phyloP scores from a whole-genome alignment of 2,113 vertebrate genomes.

The Turnix velox region DNA sequence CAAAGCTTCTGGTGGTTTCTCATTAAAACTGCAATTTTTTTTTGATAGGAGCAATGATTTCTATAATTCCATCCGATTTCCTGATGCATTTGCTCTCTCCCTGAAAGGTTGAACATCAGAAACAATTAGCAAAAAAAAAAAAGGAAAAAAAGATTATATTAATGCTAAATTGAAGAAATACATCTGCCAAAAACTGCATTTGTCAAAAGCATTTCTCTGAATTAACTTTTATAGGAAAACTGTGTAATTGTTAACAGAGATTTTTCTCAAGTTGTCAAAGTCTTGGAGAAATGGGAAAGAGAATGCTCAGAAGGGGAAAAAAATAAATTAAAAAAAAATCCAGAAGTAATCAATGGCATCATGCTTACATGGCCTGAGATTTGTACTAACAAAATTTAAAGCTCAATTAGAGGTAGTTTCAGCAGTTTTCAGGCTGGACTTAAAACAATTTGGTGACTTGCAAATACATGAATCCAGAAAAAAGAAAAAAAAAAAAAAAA shows the following conservation, averaged over 20 bases:
- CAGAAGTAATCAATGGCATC: constrained; percentile 16
- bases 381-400: constrained; percentile 39
- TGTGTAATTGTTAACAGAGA: constrained; percentile 8
- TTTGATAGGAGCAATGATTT: constrained; percentile 26
- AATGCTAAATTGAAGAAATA: constrained; percentile 14
- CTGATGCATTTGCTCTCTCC: constrained; percentile 26
- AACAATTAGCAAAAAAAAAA: constrained; percentile 65
- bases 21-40: constrained; percentile 65
- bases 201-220: constrained; percentile 33
- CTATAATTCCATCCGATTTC: constrained; percentile 46
- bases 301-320: neutral
- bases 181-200: constrained; percentile 42
- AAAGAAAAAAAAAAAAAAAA: constrained; percentile 48
- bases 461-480: constrained; percentile 61
- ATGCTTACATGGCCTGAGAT: neutral
- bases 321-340: neutral
- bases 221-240: constrained; percentile 32
- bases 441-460: constrained; percentile 69
- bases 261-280: constrained; percentile 37
- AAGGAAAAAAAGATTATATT: constrained; percentile 25
- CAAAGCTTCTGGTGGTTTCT: constrained; percentile 49
- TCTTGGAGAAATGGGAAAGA: constrained; percentile 30
- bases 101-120: constrained; percentile 53
- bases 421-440: constrained; percentile 66
- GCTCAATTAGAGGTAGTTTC: constrained; percentile 58